phyloP scores from a whole-genome alignment of 2,113 vertebrate genomes.

The Myiagra hebetior region DNA sequence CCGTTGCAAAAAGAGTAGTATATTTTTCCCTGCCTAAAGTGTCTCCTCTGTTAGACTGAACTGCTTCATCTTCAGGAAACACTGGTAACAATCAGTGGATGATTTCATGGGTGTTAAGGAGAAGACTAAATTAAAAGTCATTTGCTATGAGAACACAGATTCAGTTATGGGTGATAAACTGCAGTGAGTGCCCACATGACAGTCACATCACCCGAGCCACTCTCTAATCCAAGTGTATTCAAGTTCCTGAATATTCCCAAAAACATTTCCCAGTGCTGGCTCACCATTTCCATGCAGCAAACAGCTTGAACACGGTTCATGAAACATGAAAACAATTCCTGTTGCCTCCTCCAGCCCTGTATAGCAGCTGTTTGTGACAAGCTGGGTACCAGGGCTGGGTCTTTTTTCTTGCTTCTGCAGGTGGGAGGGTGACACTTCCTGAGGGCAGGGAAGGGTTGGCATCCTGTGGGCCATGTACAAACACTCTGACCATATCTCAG shows the following conservation, averaged over 20 bases:
- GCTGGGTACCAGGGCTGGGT: not conserved
- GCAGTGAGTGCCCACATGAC: rapidly evolving
- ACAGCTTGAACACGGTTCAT: not conserved
- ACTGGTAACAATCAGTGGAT: not conserved
- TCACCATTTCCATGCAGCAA: not conserved
- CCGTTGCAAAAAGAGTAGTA: not conserved
- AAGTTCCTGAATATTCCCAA: not conserved
- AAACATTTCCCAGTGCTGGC: not conserved
- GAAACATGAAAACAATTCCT: not conserved
- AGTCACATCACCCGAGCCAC: not conserved
- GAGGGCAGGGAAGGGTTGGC: not conserved
- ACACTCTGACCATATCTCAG: not conserved
- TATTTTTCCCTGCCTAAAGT: not conserved
- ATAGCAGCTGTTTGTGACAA: not conserved
- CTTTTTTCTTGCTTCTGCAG: not conserved
- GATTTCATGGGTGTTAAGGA: not conserved
- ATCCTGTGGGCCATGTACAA: not conserved
- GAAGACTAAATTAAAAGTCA: not conserved
- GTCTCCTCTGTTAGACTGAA: not conserved
- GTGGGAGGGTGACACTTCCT: rapidly evolving
- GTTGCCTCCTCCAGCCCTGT: not conserved
- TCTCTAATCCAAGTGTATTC: not conserved
- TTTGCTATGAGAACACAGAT: not conserved
- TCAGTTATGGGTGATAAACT: not conserved
- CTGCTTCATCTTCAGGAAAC: not conserved